phyloP scores from a whole-genome alignment of 2,797 vertebrate species.

The Meda fulgida region DNA sequence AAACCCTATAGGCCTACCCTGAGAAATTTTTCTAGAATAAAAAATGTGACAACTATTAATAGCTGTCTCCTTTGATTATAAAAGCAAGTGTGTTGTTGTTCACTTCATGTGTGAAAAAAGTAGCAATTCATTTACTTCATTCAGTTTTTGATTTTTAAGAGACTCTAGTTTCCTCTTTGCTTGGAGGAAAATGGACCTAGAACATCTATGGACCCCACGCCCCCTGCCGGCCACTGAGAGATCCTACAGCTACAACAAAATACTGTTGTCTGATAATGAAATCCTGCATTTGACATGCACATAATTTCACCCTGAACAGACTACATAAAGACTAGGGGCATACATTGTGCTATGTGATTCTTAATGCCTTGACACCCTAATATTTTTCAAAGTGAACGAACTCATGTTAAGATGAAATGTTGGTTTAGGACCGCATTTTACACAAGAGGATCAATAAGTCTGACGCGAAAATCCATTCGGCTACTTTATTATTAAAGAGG shows the following conservation, averaged over 20 bases:
- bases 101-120: background rate
- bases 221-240: background rate
- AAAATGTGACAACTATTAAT: background rate
- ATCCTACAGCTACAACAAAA: background rate
- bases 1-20: too few species aligned
- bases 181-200: background rate
- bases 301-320: background rate
- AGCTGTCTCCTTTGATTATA: background rate
- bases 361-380: background rate
- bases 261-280: background rate
- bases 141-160: background rate
- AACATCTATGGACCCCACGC: background rate
- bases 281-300: background rate
- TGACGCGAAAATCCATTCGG: background rate
- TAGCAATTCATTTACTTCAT: background rate
- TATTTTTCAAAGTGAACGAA: constrained; percentile 1
- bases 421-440: background rate
- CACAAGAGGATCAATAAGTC: background rate
- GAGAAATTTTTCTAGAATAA: too few species aligned
- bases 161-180: background rate
- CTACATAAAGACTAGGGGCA: background rate
- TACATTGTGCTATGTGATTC: background rate
- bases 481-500: background rate
- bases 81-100: background rate
- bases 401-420: background rate